These are phyloP conservation scores for Lepidochrysops patricia DNA, from an alignment of 2,888 invertebrate genomes.

Conservation along the genomic window DNA sequence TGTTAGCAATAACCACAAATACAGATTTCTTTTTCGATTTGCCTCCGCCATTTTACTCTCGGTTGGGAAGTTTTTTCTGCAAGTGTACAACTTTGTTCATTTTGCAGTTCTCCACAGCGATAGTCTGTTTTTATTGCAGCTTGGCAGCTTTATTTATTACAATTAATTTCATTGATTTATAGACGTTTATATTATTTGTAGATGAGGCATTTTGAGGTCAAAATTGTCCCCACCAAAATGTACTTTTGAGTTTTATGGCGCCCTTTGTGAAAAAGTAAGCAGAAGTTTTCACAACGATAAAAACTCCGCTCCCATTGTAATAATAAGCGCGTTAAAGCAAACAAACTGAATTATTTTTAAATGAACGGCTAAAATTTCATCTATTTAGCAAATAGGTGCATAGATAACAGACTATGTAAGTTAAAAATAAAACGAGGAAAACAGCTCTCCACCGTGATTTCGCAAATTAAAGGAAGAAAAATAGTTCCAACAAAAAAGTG, in stretches of 20 bases:
- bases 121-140: background rate
- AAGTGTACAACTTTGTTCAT: background rate
- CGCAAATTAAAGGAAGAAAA: conserved; percentile 1
- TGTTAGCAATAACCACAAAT: background rate
- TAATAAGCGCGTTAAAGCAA: too few relatives aligned
- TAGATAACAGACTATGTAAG: background rate
- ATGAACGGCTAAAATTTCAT: too few relatives aligned
- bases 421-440: background rate
- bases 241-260: too few relatives aligned
- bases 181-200: too few relatives aligned
- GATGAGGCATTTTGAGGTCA: too few relatives aligned
- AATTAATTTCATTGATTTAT: too few relatives aligned
- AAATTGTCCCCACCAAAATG: too few relatives aligned
- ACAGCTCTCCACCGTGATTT: background rate
- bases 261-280: too few relatives aligned
- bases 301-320: too few relatives aligned
- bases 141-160: too few relatives aligned
- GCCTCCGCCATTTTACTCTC: background rate
- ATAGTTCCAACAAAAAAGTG: background rate
- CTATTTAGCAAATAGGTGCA: background rate
- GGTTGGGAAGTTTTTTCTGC: background rate
- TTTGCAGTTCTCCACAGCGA: background rate
- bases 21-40: background rate
- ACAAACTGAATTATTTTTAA: too few relatives aligned
- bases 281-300: too few relatives aligned